phyloP scores from a whole-genome alignment of 2,113 vertebrate species.

The Mystacornis crossleyi region DNA sequence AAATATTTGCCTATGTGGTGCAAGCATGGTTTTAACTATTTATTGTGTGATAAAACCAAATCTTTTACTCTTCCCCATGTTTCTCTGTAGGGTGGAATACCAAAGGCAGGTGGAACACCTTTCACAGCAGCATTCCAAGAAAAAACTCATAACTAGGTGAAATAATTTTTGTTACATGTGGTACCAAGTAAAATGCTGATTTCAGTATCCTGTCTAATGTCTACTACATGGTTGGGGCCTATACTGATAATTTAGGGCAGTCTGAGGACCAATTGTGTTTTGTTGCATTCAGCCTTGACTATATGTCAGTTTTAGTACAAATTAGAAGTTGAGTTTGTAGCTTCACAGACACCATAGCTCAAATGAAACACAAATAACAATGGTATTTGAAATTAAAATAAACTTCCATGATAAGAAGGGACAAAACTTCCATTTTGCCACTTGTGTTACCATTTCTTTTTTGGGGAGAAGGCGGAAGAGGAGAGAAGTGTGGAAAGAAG shows the following conservation, averaged over 20 bases:
- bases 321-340: background rate
- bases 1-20: background rate
- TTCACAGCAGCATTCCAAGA: background rate
- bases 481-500: background rate
- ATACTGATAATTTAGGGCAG: background rate
- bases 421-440: background rate
- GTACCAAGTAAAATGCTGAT: background rate
- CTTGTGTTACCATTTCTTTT: background rate
- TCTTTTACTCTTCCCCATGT: background rate
- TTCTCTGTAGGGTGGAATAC: background rate
- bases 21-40: background rate
- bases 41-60: background rate
- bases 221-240: background rate
- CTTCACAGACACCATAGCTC: background rate
- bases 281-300: background rate
- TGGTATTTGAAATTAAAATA: background rate
- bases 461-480: background rate
- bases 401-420: background rate
- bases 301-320: background rate
- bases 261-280: background rate
- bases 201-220: background rate
- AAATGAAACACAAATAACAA: background rate
- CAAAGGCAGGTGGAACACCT: background rate
- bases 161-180: background rate
- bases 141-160: background rate